Evolutionary conservation across 2,113 vertebrate species (phyloP).

Genomic region (Bungarus multicinctus): DNA sequence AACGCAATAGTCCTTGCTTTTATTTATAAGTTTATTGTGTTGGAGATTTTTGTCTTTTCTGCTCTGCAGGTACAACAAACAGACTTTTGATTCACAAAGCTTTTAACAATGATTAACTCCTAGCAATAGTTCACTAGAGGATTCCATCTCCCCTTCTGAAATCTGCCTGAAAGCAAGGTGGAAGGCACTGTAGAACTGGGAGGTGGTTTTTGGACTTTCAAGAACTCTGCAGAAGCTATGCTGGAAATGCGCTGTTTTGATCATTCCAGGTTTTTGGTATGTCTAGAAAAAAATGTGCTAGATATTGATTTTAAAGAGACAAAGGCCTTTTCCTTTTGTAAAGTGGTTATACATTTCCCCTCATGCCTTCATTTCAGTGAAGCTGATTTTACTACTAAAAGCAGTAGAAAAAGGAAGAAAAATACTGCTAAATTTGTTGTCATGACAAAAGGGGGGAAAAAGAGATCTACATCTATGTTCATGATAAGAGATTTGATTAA

Average conservation of each 20-base stretch:
- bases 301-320: neutral
- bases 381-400: neutral
- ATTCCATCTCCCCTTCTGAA: neutral
- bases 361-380: neutral
- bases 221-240: neutral
- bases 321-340: neutral
- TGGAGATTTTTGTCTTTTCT: constrained; percentile 7
- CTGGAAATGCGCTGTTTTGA: neutral
- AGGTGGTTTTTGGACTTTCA: neutral
- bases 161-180: neutral
- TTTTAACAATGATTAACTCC: neutral
- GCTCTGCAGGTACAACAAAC: constrained; percentile 16
- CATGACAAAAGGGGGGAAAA: neutral
- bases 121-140: neutral
- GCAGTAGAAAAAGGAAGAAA: neutral
- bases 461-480: neutral
- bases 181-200: neutral
- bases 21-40: neutral
- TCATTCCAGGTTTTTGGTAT: neutral
- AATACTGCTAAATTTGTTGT: neutral
- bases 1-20: constrained; percentile 11
- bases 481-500: neutral
- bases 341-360: neutral
- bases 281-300: neutral
- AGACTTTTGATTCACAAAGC: neutral